phyloP scores from a whole-genome alignment of 2,888 invertebrate genomes.

The Diabrotica balteata region DNA sequence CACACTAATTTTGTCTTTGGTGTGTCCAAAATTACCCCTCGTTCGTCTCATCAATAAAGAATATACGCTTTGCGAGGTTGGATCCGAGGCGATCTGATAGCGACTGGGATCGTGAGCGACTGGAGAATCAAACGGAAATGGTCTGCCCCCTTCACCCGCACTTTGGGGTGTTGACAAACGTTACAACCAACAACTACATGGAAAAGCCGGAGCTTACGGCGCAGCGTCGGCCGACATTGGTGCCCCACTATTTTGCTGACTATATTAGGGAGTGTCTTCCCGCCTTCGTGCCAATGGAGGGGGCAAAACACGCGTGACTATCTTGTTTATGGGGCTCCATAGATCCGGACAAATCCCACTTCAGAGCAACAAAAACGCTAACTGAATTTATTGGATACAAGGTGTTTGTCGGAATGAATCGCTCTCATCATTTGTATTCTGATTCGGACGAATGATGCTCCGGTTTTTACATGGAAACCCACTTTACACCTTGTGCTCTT shows the following conservation, averaged over 20 bases:
- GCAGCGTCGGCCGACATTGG: constrained; percentile 45
- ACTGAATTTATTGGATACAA: constrained; percentile 64
- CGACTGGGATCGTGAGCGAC: constrained; percentile 56
- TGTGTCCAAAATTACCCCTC: constrained; percentile 31
- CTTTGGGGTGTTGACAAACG: constrained; percentile 47
- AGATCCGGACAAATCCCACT: constrained; percentile 62
- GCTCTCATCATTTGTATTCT: constrained; percentile 62
- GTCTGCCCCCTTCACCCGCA: constrained; percentile 49
- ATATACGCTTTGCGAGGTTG: constrained; percentile 50
- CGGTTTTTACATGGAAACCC: constrained; percentile 62
- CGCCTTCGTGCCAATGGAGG: constrained; percentile 43
- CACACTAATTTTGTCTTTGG: constrained; percentile 47
- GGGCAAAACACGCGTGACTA: constrained; percentile 57
- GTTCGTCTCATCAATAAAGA: constrained; percentile 48
- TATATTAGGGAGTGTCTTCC: constrained; percentile 35
- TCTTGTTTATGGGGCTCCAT: constrained; percentile 61
- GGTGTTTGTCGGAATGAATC: constrained; percentile 63
- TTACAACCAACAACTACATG: constrained; percentile 54
- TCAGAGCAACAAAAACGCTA: constrained; percentile 61
- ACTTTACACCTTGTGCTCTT: constrained; percentile 59
- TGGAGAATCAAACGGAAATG: constrained; percentile 54
- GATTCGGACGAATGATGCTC: constrained; percentile 61
- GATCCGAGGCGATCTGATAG: constrained; percentile 57
- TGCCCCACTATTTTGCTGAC: constrained; percentile 46
- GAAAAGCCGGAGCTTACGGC: constrained; percentile 51